Evolutionary conservation across 2,888 invertebrate genomes (phyloP).

Genomic region (Synanthedon vespiformis): DNA sequence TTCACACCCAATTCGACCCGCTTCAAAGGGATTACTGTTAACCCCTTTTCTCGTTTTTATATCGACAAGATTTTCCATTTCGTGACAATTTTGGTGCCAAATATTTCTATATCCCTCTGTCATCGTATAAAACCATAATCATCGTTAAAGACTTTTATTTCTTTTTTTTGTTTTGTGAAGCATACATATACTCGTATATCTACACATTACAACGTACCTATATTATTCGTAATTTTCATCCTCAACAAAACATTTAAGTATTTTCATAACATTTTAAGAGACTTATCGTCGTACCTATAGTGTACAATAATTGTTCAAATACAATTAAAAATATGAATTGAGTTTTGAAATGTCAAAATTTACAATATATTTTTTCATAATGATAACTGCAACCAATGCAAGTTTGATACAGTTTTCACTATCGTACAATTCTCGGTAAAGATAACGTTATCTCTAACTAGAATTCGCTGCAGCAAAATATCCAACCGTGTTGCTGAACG

Average conservation of each 20-base stretch:
- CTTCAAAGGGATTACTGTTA: slow-evolving; percentile 62
- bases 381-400: background rate
- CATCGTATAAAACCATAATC: slow-evolving; percentile 3
- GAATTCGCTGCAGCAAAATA: slow-evolving; percentile 26
- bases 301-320: too few relatives aligned
- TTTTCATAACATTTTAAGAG: too few relatives aligned
- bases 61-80: slow-evolving; percentile 61
- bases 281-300: too few relatives aligned
- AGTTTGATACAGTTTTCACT: background rate
- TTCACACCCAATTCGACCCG: slow-evolving; percentile 65
- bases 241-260: too few relatives aligned
- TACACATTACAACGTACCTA: too few relatives aligned
- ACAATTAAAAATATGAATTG: too few relatives aligned
- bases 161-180: background rate
- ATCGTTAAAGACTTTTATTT: background rate
- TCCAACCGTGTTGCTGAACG: background rate
- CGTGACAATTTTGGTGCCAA: slow-evolving; percentile 60
- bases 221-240: too few relatives aligned
- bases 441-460: slow-evolving; percentile 50
- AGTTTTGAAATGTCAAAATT: too few relatives aligned
- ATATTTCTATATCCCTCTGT: slow-evolving; percentile 51
- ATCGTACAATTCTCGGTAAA: slow-evolving; percentile 46
- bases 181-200: too few relatives aligned
- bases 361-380: too few relatives aligned
- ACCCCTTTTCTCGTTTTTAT: slow-evolving; percentile 64